A percentile compares a stretch with the other conserved stretches of the same genome.
phyloP scores from a whole-genome alignment of 2,113 vertebrate genomes.

The Cyanistes caeruleus region DNA sequence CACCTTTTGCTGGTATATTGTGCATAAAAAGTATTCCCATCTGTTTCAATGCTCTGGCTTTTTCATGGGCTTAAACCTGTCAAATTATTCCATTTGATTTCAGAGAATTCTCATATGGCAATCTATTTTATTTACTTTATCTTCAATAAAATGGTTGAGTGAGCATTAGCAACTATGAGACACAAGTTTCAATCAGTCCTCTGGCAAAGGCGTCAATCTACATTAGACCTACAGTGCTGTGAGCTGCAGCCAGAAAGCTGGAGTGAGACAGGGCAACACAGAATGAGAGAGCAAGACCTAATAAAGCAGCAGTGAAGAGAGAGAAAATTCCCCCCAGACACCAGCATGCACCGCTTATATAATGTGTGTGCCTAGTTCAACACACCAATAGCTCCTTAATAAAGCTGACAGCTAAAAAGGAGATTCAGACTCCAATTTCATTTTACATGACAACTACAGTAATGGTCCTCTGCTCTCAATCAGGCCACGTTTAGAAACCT shows the following conservation, averaged over 20 bases:
- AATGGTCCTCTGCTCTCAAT: constrained; percentile 72
- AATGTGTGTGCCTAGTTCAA: constrained; percentile 78
- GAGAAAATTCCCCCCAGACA: constrained; percentile 75
- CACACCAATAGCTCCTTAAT: constrained; percentile 75
- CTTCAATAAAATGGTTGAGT: constrained; percentile 97
- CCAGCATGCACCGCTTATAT: constrained; percentile 68
- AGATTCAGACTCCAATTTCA: constrained; percentile 77
- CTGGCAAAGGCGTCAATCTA: constrained; percentile 82
- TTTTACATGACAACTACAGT: constrained; percentile 83
- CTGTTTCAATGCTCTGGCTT: constrained; percentile 65
- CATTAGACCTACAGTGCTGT: constrained; percentile 75
- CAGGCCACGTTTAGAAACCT: constrained; percentile 46
- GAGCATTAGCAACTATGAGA: constrained; percentile 91
- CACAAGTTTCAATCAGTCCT: constrained; percentile 89
- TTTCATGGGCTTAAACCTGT: constrained; percentile 77
- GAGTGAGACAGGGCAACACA: constrained; percentile 48
- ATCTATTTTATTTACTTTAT: constrained; percentile 97
- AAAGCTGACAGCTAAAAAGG: constrained; percentile 81
- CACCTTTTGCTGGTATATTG: constrained; percentile 32
- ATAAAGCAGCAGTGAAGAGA: constrained; percentile 58
- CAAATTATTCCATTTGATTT: constrained; percentile 89
- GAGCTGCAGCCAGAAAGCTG: constrained; percentile 64
- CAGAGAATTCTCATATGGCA: constrained; percentile 87
- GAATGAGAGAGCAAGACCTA: constrained; percentile 51
- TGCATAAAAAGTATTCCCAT: constrained; percentile 67